Base-by-base conservation (phyloP, 1,140 invertebrate species). In the Theocolax elegans region DNA sequence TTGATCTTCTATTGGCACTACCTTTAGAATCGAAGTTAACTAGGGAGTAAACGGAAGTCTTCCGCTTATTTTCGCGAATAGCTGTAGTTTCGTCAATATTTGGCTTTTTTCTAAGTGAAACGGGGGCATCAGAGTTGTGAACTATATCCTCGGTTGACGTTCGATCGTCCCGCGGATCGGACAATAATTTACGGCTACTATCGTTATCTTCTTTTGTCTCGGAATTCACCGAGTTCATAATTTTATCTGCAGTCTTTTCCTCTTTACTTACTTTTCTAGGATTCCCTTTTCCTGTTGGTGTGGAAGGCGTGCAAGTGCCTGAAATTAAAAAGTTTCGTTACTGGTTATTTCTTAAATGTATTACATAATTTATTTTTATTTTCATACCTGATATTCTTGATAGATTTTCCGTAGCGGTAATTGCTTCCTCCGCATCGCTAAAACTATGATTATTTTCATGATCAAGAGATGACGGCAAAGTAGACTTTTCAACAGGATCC, bases 361-460 rank as follows among this genome's bases (percentile, higher is more conserved):
- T 35, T 35, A 35, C 4, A 6, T 35, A 35, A 6, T 35, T 35
- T 35, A 35, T 35, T 35, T 44, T 10, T 46, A 44, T 0, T 40
- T 48, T 63, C 15, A 27, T 81, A 84, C 83, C 82, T 76, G 82
- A 77, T 68, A 66, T 62, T 74, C 78, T 65, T 72, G 81, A 67
- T 81, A 76, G 74, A 74, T 79, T 81, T 77, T 83, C 83, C 48
- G 80, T 78, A 67, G 78, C 78, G 49, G 79, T 73, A 67, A 84
- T 81, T 66, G 83, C 81, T 80, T 86, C 83, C 67, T 85, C 84
- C 21, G 82, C 83, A 79, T 86, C 83, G 49, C 83, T 85, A 70
- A 80, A 82, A 53, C 77, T 83, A 27, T 79, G 76, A 72, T 81
- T 82, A 72, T 81, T 78, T 78, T 83, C 80, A 78, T 82, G 75